A percentile compares a stretch with the other conserved stretches of the same genome.
Conservation (phyloP, 2,113 vertebrate genomes). For the Strix uralensis region DNA sequence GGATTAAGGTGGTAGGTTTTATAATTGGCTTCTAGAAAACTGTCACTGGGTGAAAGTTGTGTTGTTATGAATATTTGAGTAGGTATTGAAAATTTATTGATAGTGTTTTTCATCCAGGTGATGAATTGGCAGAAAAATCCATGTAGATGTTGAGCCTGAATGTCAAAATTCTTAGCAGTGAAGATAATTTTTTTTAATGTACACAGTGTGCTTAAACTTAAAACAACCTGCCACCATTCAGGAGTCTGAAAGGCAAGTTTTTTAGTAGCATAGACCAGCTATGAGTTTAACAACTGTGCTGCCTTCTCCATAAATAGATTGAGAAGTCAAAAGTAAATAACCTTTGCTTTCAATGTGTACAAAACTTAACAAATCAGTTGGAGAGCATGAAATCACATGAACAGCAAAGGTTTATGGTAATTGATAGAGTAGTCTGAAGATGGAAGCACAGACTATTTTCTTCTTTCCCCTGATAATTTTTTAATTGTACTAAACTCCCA, state of each 20-base stretch:
- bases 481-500: background rate
- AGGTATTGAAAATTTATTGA: background rate
- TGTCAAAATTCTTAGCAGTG: background rate
- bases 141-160: background rate
- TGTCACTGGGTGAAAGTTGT: background rate
- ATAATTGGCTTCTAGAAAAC: background rate
- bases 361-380: background rate
- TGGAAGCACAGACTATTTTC: background rate
- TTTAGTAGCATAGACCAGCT: background rate
- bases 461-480: background rate
- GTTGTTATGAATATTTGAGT: background rate
- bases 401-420: background rate
- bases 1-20: background rate
- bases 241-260: background rate
- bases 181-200: background rate
- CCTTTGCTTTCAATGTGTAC: background rate
- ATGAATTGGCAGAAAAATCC: background rate
- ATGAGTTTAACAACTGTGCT: background rate
- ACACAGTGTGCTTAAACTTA: background rate
- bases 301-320: background rate
- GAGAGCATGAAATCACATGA: background rate
- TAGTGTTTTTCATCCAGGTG: background rate
- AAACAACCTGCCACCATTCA: background rate
- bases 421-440: background rate
- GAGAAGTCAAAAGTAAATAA: background rate